Conservation (phyloP, 2,797 vertebrate genomes). For the Mormyrops boulengeri region DNA sequence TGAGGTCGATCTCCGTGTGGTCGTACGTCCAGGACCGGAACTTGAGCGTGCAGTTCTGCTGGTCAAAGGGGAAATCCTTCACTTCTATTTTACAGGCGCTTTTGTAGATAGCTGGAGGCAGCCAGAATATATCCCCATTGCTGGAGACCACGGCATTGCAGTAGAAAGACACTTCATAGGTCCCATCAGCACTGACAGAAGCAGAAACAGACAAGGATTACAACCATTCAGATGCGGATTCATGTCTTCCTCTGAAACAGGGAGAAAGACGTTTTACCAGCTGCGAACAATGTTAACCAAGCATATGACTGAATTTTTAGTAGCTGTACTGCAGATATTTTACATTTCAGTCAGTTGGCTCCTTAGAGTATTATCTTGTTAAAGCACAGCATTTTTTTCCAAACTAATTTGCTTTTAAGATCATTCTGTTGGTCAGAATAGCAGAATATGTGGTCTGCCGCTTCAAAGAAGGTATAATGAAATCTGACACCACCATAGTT, state of each 20-base stretch:
- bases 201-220: neutral
- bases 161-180: slow-evolving; percentile 73
- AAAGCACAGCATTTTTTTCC: neutral
- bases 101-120: slow-evolving; percentile 73
- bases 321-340: neutral
- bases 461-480: neutral
- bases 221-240: neutral
- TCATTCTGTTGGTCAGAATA: neutral
- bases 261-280: neutral
- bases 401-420: neutral
- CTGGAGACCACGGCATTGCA: slow-evolving; percentile 67
- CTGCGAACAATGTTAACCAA: neutral
- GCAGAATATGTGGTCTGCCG: neutral
- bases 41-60: slow-evolving; percentile 74
- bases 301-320: neutral
- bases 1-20: slow-evolving; percentile 70
- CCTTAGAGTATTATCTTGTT: neutral
- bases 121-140: slow-evolving; percentile 68
- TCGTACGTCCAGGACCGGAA: slow-evolving; percentile 75
- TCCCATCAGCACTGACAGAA: slow-evolving; percentile 62
- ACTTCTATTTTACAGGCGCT: slow-evolving; percentile 73
- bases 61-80: slow-evolving; percentile 74
- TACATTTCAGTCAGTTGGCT: neutral
- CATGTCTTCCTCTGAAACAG: neutral
- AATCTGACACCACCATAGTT: neutral